Conservation (phyloP, 2,113 vertebrate genomes). For the Anoplopoma fimbria region DNA sequence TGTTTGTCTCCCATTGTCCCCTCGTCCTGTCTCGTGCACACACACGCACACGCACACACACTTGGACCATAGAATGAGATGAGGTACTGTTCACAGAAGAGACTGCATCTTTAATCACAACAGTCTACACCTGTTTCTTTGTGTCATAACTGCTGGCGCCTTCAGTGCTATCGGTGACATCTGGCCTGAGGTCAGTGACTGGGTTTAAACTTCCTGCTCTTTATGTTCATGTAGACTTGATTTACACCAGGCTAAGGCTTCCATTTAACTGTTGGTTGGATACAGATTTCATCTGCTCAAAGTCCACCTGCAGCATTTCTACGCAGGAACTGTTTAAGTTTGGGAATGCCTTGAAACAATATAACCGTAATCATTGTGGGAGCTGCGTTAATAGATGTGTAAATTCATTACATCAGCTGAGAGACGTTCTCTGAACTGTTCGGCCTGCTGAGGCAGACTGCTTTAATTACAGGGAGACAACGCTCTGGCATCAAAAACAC, state of each 20-base stretch:
- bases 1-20: neutral
- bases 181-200: constrained; percentile 19
- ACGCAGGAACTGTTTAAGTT: neutral
- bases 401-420: neutral
- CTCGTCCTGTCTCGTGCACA: neutral
- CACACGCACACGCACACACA: neutral
- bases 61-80: constrained; percentile 1
- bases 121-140: constrained; percentile 50
- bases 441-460: constrained; percentile 40
- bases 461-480: constrained; percentile 50
- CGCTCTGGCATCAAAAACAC: constrained; percentile 25
- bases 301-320: neutral
- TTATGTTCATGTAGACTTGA: neutral
- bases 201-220: constrained; percentile 12
- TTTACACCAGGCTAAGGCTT: constrained; percentile 28
- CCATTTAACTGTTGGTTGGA: constrained; percentile 1
- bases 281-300: constrained; percentile 1
- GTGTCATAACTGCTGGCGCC: constrained; percentile 41
- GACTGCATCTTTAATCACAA: constrained; percentile 7
- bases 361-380: neutral
- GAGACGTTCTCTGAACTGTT: neutral
- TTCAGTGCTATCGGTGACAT: constrained; percentile 23
- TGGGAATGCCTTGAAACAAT: neutral
- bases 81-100: neutral
- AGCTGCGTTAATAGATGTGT: neutral